Evolutionary conservation across 1,140 invertebrate species (phyloP), one percentile per base, ranked within the genome.

Genomic region (Marisa cornuarietis): DNA sequence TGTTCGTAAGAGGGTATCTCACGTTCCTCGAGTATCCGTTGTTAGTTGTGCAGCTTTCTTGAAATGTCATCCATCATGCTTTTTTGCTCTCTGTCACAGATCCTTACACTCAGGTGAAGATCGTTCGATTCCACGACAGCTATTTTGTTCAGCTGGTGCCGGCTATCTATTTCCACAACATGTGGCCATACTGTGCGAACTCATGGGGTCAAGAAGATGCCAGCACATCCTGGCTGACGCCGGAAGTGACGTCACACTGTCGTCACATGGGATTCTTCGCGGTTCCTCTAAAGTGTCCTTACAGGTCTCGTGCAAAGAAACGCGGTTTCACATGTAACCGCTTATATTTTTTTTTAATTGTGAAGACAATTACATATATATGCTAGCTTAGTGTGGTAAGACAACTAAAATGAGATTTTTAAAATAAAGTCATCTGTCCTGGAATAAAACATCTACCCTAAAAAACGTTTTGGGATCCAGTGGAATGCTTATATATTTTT

Each of bases 41-140:
- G 31, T 42, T 42, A 42, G 31, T 42, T 42, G 31, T 42, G 3
- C 31, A 42, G 31, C 31, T 42, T 42, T 42, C 6, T 4, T 42
- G 31, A 42, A 72, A 58, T 71, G 61, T 78, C 31, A 0, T 65
- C 9, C 66, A 11, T 66, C 24, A 20, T 20, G 3, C n/a, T 78
- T 8, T n/a, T n/a, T 51, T 58, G 20, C 20, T 71, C 7, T 63
- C n/a, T 69, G 24, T 68, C 24, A 8, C 78, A 83, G 82, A 83
- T n/a, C 82, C 82, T 20, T 81, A 79, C 75, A 81, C 82, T n/a
- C 72, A 81, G 24, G 74, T 83, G 20, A 79, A 78, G 71, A 81
- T 83, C 16, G 63, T 42, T 16, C 54, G 69, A 22, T 42, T 58
- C 20, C 69, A 51, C 1, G 79, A 81, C n/a, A 13, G 51, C 9